A percentile compares a stretch with the other conserved stretches of the same genome.
Conservation (phyloP, 2,797 vertebrate genomes). For the Anguilla marmorata region DNA sequence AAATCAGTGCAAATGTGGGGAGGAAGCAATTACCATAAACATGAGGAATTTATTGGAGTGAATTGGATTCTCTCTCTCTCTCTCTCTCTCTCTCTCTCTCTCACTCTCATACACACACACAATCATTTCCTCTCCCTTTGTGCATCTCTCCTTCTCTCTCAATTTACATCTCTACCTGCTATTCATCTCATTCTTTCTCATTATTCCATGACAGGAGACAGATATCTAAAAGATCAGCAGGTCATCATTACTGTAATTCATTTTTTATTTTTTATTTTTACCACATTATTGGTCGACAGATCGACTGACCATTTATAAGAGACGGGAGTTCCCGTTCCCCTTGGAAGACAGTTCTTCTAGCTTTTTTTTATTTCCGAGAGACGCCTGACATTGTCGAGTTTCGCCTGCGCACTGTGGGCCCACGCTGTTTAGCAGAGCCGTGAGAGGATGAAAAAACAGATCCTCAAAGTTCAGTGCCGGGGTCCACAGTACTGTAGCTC, state of each 20-base stretch:
- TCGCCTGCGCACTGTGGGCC: too few species aligned
- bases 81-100: neutral
- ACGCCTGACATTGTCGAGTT: too few species aligned
- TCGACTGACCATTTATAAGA: neutral
- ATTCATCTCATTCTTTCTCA: neutral
- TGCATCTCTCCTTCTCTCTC: neutral
- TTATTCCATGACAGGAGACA: neutral
- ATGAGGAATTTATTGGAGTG: neutral
- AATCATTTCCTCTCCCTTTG: neutral
- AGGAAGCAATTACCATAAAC: constrained; percentile 11
- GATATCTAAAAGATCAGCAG: neutral
- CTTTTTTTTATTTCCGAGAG: neutral
- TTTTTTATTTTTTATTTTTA: neutral
- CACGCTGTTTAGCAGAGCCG: neutral
- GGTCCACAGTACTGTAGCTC: neutral
- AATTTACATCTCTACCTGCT: neutral
- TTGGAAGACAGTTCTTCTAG: neutral
- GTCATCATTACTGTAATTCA: neutral
- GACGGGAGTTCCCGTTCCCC: neutral
- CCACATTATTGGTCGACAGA: neutral
- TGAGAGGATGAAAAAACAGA: neutral
- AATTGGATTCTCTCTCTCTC: neutral
- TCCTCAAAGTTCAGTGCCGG: neutral
- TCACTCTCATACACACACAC: neutral
- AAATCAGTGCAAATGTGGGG: neutral